phyloP scores from a whole-genome alignment of 2,113 vertebrate genomes.

The Oceanodroma tethys region DNA sequence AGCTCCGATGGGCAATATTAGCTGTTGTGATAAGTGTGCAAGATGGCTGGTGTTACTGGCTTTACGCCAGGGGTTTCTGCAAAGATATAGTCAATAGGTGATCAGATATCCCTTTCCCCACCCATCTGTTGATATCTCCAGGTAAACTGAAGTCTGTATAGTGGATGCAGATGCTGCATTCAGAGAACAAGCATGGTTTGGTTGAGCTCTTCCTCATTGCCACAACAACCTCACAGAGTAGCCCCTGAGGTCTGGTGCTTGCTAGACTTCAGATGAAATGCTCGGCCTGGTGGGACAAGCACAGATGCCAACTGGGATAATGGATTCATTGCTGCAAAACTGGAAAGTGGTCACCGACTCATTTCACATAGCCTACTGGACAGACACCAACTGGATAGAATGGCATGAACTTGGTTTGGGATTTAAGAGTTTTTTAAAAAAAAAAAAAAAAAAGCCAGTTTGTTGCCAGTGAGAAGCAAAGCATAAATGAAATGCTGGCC shows the following conservation, averaged over 20 bases:
- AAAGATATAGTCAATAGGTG: neutral
- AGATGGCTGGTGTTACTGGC: neutral
- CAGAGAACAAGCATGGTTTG: neutral
- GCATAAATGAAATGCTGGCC: neutral
- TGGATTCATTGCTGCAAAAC: neutral
- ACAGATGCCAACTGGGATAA: neutral
- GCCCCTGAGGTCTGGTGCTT: neutral
- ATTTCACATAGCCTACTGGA: neutral
- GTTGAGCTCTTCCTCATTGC: neutral
- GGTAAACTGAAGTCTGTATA: neutral
- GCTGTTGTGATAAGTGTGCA: neutral
- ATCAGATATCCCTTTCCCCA: neutral
- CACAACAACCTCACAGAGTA: neutral
- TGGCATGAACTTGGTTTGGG: neutral
- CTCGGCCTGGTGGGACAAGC: neutral
- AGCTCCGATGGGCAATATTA: neutral
- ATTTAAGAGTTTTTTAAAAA: too few species aligned
- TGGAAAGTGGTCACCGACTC: neutral
- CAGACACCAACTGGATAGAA: neutral
- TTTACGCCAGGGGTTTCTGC: neutral
- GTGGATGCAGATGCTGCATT: neutral
- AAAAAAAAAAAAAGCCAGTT: neutral
- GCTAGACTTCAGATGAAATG: neutral
- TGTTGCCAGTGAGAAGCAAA: neutral
- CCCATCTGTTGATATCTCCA: neutral